Conservation (phyloP, 2,797 vertebrate genomes). For the Melanotaenia parkinsoni region DNA sequence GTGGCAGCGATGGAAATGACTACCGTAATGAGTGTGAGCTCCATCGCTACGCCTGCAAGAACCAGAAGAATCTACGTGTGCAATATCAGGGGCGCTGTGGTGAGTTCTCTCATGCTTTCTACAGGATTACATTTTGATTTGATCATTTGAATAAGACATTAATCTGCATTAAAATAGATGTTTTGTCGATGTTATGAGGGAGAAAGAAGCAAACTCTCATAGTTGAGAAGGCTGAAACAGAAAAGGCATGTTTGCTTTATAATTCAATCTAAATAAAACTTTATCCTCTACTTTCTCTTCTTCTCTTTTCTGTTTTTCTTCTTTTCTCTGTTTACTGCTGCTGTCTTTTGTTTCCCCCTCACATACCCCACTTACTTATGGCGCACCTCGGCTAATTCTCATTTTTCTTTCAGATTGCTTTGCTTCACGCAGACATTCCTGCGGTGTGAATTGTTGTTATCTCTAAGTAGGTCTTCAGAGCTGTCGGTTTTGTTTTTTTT, state of each 20-base stretch:
- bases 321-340: slow-evolving; percentile 17
- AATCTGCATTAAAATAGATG: background rate
- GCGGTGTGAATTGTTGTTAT: slow-evolving; percentile 63
- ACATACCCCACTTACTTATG: slow-evolving; percentile 18
- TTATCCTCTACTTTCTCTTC: background rate
- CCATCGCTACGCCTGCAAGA: slow-evolving; percentile 89
- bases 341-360: slow-evolving; percentile 44
- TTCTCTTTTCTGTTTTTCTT: slow-evolving; percentile 7
- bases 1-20: slow-evolving; percentile 92
- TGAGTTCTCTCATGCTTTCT: slow-evolving; percentile 74
- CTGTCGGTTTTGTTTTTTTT: slow-evolving; percentile 35
- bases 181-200: background rate
- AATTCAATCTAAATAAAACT: slow-evolving; percentile 1
- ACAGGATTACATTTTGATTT: background rate
- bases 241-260: background rate
- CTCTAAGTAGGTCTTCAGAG: slow-evolving; percentile 60
- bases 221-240: background rate
- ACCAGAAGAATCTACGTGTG: slow-evolving; percentile 89
- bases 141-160: background rate
- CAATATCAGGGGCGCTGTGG: slow-evolving; percentile 90
- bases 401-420: slow-evolving; percentile 55
- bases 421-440: slow-evolving; percentile 45
- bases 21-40: slow-evolving; percentile 92
- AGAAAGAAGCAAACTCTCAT: background rate
- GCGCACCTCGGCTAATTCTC: slow-evolving; percentile 54